Evolutionary conservation across 2,113 vertebrate species (phyloP), one percentile per base, ranked within the genome.

Genomic region (Laticauda laticaudata): DNA sequence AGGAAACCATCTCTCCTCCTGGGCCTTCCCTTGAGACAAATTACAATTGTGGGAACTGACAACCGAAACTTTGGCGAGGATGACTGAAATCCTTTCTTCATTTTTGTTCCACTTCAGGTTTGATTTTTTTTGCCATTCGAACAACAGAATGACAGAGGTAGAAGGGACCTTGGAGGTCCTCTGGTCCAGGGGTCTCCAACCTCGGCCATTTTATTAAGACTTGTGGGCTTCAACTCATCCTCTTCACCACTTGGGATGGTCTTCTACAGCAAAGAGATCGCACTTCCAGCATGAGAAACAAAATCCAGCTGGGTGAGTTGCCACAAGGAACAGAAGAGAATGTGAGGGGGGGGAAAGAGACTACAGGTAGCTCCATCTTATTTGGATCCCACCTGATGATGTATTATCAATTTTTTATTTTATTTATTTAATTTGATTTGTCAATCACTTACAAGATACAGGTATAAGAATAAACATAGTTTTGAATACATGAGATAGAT

Each of bases 181-280:
- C 57, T 51, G 48, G 48, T 51, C 7, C 48, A 51, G 48, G 48
- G 48, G 48, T 51, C 48, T 51, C 48, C 48, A 51, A 51, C 48
- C 48, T 51, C 1, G 1, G 48, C 48, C 48, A 51, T 8, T 51
- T 51, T 51, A 51, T 51, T 51, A 51, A 51, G 48, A 51, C 48
- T 51, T 51, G 48, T 51, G 48, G 48, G 6, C 48, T 51, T 51
- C 48, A 51, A 51, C 7, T 51, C 48, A 1, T 97, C 97, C 24
- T 97, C 97, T 93, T 97, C 97, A 11, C 96, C 96, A 6, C 96
- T 97, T 51, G 97, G 97, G 21, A 97, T 95, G 64, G 95, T 94
- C 45, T 48, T 48, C 98, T 98, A 59, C 59, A 0, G 43, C 12
- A 94, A 91, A 0, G 81, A 93, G 34, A 81, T 3, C 8, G 20